Evolutionary conservation across 1,140 invertebrate species (phyloP).

Genomic region (Zaprionus camerounensis): DNA sequence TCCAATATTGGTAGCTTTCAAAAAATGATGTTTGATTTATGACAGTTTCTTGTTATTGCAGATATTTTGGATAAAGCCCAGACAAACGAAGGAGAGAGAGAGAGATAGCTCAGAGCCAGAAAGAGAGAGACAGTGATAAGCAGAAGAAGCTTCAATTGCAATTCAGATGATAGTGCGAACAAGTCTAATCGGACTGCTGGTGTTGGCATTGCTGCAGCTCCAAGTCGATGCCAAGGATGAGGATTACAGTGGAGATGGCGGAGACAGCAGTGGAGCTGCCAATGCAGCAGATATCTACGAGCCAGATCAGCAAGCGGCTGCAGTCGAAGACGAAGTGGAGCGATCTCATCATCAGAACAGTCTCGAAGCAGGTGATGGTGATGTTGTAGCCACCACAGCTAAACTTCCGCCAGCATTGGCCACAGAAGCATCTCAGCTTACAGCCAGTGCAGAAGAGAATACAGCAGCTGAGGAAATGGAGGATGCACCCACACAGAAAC

Average conservation of each 20-base stretch:
- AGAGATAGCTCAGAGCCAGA: not conserved
- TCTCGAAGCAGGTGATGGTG: conserved; percentile 30
- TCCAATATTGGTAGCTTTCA: conserved; percentile 51
- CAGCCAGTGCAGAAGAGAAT: conserved; percentile 45
- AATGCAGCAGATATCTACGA: conserved; percentile 67
- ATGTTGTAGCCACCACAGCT: conserved; percentile 32
- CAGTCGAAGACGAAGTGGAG: conserved; percentile 41
- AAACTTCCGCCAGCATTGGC: not conserved
- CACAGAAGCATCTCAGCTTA: conserved; percentile 30
- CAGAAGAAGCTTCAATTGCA: not conserved
- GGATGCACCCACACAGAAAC: conserved; percentile 52
- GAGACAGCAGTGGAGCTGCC: conserved; percentile 3
- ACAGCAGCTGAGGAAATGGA: conserved; percentile 52
- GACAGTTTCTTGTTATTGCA: conserved; percentile 38
- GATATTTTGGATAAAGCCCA: conserved; percentile 46
- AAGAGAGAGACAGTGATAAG: not conserved
- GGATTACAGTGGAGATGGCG: conserved; percentile 38
- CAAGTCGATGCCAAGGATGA: conserved; percentile 44
- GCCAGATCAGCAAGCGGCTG: conserved; percentile 54
- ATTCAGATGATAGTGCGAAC: conserved; percentile 65
- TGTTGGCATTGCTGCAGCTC: conserved; percentile 36
- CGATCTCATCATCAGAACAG: conserved; percentile 49
- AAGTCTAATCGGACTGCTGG: conserved; percentile 38
- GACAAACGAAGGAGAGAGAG: conserved; percentile 1
- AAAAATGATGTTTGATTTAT: conserved; percentile 50